These are phyloP conservation scores for Periophthalmus modestus DNA, from an alignment of 2,113 vertebrate genomes.

Conservation along the genomic window DNA sequence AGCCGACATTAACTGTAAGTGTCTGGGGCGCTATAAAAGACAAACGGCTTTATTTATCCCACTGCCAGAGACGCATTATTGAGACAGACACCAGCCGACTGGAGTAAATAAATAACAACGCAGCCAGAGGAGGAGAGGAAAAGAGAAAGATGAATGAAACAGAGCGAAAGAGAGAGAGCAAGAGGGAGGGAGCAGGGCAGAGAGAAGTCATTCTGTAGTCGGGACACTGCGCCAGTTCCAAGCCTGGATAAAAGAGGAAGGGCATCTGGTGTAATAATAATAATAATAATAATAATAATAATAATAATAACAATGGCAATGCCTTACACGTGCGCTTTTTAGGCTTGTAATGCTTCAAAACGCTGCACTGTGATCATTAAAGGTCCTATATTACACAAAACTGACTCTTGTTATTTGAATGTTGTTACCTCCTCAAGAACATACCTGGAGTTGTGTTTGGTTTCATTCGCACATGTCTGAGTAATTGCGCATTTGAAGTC, in stretches of 20 bases:
- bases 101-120: constrained; percentile 77
- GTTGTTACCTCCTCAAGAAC: too few species aligned
- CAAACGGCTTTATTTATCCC: constrained; percentile 78
- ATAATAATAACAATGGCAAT: background rate
- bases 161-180: constrained; percentile 21
- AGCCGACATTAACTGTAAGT: constrained; percentile 70
- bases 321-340: too few species aligned
- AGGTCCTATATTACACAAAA: too few species aligned
- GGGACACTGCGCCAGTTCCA: background rate
- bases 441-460: too few species aligned
- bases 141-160: constrained; percentile 27
- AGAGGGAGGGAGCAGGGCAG: background rate
- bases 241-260: background rate
- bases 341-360: too few species aligned
- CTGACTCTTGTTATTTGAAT: too few species aligned
- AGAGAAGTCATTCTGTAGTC: background rate
- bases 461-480: too few species aligned
- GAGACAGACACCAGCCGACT: constrained; percentile 47
- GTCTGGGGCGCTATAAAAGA: constrained; percentile 70
- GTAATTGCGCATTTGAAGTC: too few species aligned
- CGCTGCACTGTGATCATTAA: too few species aligned
- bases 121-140: constrained; percentile 38
- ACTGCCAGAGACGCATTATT: constrained; percentile 64
- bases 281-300: too few species aligned
- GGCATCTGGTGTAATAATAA: background rate